Evolutionary conservation across 2,113 vertebrate species (phyloP), one percentile per base, ranked within the genome.

Genomic region (Crypturellus undulatus): DNA sequence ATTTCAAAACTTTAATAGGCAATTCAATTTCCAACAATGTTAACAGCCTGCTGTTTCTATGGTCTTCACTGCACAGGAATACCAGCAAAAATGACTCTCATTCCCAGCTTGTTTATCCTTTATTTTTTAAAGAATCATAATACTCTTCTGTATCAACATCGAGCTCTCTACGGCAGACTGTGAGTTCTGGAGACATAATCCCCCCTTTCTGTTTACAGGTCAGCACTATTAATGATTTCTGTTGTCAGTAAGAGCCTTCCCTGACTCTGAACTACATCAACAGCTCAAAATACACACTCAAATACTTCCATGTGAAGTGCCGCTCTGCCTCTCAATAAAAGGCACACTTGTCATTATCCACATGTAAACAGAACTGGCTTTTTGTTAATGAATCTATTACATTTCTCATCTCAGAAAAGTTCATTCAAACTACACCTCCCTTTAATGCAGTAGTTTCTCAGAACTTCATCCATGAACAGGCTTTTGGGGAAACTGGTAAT

Each of bases 271-370:
- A 91, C 25, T 59, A 6, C 26, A 89, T 2, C 58, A 25, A 62
- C 52, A 89, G 43, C 28, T 81, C 47, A 36, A 85, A 84, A 85
- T 28, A 30, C 9, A 30, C 54, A 56, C 28, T 56, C 30, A 86
- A 86, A 36, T 67, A 89, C 81, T 87, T 91, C 24, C 68, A 5
- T 45, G 42, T 84, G 58, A 81, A 91, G 52, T 79, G 19, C 52
- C 84, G 79, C 52, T 81, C 73, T 92, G 52, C 60, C 65, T 75
- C 70, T 56, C 91, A 87, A 78, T 52, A 89, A 76, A 78, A 94
- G 42, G 58, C 47, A 71, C 22, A 30, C 64, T 20, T 60, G 30
- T 54, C 82, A 76, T 45, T 26, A 94, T 38, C 28, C 67, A 89
- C 32, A 28, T 87, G 65, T 84, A 81, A 92, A 84, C 24, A 91